Percentiles rank a stretch among this genome's conserved stretches.
These are phyloP conservation scores for Crypturellus tataupa DNA, from an alignment of 2,797 vertebrate species.

Conservation along the genomic window DNA sequence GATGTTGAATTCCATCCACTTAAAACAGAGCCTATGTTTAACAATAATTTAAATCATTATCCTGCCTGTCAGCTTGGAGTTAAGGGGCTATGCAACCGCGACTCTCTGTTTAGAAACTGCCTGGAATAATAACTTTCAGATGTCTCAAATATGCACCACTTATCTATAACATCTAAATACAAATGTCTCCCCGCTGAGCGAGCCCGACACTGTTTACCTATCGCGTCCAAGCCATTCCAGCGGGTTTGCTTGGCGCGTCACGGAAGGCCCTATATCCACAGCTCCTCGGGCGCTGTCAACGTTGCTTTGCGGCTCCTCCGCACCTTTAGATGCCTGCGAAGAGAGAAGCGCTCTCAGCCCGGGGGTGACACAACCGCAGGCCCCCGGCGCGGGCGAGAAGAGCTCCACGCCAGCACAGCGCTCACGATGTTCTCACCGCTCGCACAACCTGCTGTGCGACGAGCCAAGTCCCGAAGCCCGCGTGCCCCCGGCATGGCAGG, in stretches of 20 bases:
- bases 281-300: neutral
- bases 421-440: neutral
- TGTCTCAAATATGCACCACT: conserved; percentile 79
- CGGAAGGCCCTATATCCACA: conserved; percentile 49
- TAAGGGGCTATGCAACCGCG: conserved; percentile 68
- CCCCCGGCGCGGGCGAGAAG: neutral
- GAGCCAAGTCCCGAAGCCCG: neutral
- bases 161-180: conserved; percentile 76
- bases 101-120: conserved; percentile 80
- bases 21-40: conserved; percentile 82
- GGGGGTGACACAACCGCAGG: neutral
- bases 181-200: conserved; percentile 65
- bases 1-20: conserved; percentile 76
- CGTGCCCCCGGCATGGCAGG: accelerated
- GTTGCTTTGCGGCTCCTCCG: conserved; percentile 55
- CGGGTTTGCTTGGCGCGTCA: conserved; percentile 40
- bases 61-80: conserved; percentile 83
- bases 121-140: conserved; percentile 86
- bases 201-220: conserved; percentile 69
- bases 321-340: conserved; percentile 36
- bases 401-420: accelerated
- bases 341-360: neutral
- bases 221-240: conserved; percentile 64
- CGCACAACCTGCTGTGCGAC: conserved; percentile 20
- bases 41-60: conserved; percentile 86